phyloP scores from a whole-genome alignment of 2,797 vertebrate species.

The Cryptoblepharus egeriae region DNA sequence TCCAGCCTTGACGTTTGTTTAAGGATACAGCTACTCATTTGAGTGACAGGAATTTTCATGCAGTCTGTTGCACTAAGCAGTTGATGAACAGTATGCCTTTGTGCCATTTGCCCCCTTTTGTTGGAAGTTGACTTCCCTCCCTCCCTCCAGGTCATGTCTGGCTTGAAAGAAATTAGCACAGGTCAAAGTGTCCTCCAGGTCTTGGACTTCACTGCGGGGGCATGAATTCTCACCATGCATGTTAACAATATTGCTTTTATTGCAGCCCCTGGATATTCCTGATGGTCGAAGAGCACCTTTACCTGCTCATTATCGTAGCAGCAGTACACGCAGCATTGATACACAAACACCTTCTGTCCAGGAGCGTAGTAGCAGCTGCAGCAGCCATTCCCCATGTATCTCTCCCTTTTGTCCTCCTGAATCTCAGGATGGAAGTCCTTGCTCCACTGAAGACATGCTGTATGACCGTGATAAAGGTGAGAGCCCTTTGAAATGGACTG shows the following conservation, averaged over 20 bases:
- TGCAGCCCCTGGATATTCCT: slow-evolving; percentile 87
- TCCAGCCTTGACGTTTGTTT: not conserved
- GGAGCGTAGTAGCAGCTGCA: slow-evolving; percentile 90
- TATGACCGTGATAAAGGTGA: slow-evolving; percentile 94
- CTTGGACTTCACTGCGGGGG: slow-evolving; percentile 16
- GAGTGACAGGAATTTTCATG: not conserved
- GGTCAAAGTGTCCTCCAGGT: slow-evolving; percentile 11
- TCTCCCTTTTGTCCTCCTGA: slow-evolving; percentile 86
- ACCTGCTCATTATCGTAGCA: slow-evolving; percentile 87
- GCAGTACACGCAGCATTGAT: slow-evolving; percentile 89
- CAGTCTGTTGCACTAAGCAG: not conserved
- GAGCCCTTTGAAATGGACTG: slow-evolving; percentile 37
- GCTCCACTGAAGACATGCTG: slow-evolving; percentile 89
- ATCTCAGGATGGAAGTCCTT: slow-evolving; percentile 91
- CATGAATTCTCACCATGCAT: not conserved
- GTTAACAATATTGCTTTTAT: slow-evolving; percentile 39
- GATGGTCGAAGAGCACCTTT: slow-evolving; percentile 92
- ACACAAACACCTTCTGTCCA: slow-evolving; percentile 92
- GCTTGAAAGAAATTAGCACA: slow-evolving; percentile 24
- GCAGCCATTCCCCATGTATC: slow-evolving; percentile 86
- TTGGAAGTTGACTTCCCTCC: slow-evolving; percentile 5
- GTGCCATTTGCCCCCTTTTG: not conserved
- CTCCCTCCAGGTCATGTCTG: slow-evolving; percentile 16
- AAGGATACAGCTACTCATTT: not conserved
- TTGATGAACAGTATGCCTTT: not conserved